Evolutionary conservation across 2,797 vertebrate species (phyloP).

Genomic region (Masticophis lateralis): DNA sequence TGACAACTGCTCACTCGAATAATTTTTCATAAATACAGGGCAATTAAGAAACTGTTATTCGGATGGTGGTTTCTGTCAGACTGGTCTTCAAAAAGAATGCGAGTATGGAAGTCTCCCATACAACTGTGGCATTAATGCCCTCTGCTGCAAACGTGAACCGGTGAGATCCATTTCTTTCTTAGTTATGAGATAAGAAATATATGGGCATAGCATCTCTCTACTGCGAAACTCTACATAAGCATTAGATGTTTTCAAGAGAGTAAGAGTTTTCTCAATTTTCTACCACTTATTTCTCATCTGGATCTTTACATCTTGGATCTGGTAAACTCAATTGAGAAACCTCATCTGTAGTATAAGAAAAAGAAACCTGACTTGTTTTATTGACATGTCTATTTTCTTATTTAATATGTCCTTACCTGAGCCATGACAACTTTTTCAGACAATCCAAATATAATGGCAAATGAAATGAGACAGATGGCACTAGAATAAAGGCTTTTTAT

Average conservation of each 20-base stretch:
- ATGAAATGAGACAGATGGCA: neutral
- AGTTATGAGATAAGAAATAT: neutral
- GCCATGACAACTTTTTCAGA: neutral
- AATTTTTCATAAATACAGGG: neutral
- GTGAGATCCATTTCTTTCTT: neutral
- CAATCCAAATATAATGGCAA: neutral
- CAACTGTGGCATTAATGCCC: conserved; percentile 7
- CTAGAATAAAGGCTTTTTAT: neutral
- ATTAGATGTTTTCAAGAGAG: neutral
- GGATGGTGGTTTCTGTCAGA: neutral
- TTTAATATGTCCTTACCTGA: neutral
- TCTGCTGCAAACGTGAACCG: neutral
- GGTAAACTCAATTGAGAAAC: neutral
- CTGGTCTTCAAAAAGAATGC: neutral
- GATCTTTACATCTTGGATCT: neutral
- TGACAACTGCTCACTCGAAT: neutral
- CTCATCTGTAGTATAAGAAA: neutral
- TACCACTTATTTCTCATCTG: neutral
- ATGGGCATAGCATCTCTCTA: neutral
- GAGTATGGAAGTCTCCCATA: neutral
- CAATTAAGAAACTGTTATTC: neutral
- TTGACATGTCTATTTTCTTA: neutral
- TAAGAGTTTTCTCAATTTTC: neutral
- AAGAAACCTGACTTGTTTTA: neutral
- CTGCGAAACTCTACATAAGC: neutral